A percentile compares a stretch with the other conserved stretches of the same genome.
Conservation (phyloP, 2,797 vertebrate species). For the Labeo calbasu region DNA sequence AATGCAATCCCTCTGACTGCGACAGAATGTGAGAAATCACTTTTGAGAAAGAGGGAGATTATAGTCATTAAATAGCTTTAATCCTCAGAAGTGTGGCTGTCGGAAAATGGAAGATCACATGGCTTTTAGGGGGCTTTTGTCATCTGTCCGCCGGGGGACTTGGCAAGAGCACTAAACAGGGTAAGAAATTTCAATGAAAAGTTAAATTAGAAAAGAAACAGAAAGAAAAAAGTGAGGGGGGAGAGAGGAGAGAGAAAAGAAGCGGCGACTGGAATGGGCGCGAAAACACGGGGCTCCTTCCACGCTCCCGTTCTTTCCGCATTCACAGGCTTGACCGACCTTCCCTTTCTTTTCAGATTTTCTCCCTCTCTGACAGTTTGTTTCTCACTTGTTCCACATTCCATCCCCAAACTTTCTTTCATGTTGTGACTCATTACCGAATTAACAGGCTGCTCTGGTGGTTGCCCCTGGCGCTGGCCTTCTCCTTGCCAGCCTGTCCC, state of each 20-base stretch:
- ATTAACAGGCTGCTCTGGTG: slow-evolving; percentile 69
- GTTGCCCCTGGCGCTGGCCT: slow-evolving; percentile 71
- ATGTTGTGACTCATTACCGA: slow-evolving; percentile 80
- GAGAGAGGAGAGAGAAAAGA: slow-evolving; percentile 34
- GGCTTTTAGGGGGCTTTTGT: slow-evolving; percentile 88
- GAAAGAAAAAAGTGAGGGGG: slow-evolving; percentile 68
- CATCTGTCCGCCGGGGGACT: slow-evolving; percentile 80
- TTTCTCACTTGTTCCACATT: slow-evolving; percentile 62
- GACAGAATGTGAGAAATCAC: slow-evolving; percentile 83
- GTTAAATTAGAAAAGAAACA: slow-evolving; percentile 85
- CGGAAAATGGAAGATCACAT: slow-evolving; percentile 89
- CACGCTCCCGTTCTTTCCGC: slow-evolving; percentile 45
- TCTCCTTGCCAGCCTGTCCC: slow-evolving; percentile 73
- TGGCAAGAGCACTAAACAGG: slow-evolving; percentile 83
- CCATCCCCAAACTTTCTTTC: slow-evolving; percentile 68
- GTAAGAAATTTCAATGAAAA: slow-evolving; percentile 85
- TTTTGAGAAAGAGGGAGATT: slow-evolving; percentile 87
- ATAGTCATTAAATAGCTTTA: slow-evolving; percentile 94
- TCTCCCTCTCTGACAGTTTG: slow-evolving; percentile 61
- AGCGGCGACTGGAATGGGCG: slow-evolving; percentile 62
- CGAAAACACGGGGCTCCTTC: slow-evolving; percentile 51
- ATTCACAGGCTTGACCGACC: slow-evolving; percentile 28
- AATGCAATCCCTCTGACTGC: slow-evolving; percentile 79
- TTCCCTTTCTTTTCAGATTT: slow-evolving; percentile 37
- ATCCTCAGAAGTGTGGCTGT: slow-evolving; percentile 91